phyloP scores from a whole-genome alignment of 2,113 vertebrate genomes.

The Erythrolamprus reginae region DNA sequence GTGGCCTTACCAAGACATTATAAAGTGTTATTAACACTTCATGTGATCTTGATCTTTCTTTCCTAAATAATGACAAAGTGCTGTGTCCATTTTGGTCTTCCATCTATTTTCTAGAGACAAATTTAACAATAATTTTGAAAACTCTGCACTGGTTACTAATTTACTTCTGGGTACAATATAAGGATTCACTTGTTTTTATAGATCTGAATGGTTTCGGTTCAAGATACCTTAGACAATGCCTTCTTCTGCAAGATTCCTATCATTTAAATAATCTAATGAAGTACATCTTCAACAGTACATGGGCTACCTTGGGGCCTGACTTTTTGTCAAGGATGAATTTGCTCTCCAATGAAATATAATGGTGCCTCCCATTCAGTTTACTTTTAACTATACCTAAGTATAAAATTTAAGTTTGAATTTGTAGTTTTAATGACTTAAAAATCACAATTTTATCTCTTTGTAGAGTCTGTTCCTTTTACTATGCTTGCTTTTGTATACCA shows the following conservation, averaged over 20 bases:
- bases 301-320: neutral
- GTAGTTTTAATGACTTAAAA: neutral
- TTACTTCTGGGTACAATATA: neutral
- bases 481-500: neutral
- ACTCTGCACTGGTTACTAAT: neutral
- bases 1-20: too few relatives aligned
- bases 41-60: too few relatives aligned
- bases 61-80: neutral
- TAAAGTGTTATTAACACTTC: too few relatives aligned
- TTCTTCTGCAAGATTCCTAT: neutral
- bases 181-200: neutral
- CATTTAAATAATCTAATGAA: neutral
- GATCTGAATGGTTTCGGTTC: neutral
- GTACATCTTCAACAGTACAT: neutral
- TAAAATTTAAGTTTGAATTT: neutral
- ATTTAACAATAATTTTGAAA: neutral
- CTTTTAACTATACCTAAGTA: neutral
- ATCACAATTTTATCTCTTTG: neutral
- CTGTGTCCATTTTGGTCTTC: neutral
- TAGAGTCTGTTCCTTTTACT: neutral
- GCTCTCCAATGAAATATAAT: neutral
- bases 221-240: neutral
- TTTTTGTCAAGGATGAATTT: neutral
- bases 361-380: neutral
- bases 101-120: neutral